Evolutionary conservation across 1,140 invertebrate species (phyloP), one percentile per base, ranked within the genome.

Genomic region (Brachionus sp.): DNA sequence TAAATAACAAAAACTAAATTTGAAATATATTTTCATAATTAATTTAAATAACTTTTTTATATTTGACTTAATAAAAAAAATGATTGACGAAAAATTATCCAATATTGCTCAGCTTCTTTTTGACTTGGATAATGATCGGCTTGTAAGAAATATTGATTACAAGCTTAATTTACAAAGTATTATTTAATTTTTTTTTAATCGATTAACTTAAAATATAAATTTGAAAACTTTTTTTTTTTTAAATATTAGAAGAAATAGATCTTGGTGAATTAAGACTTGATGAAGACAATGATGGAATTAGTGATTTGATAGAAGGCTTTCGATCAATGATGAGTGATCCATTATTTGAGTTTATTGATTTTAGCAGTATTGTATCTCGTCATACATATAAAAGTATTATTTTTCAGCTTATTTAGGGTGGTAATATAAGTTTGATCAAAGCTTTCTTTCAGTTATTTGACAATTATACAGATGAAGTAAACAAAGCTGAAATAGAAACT

Each of bases 401-500:
- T 23, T 16, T n/a, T 50, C 44, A 44, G 5, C 19, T 73, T 1
- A 42, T 42, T 73, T 9, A 73, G 3, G 1, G 46, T 46, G 23
- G 9, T 19, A 19, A 73, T 19, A 35, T 19, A 39, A 4, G 37
- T 23, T 37, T 39, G 19, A 70, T 35, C 4, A 73, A 46, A 88
- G 88, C 87, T 16, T 89, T 89, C 83, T 82, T 75, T 29, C 85
- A 84, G 6, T 83, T 89, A 10, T 83, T 89, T 50, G 86, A 89
- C 78, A 89, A 89, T 82, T 89, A 89, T 85, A 86, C 87, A 44
- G 84, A 86, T 80, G 92, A 94, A 85, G 92, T 92, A 0, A 90
- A 91, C 29, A 90, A 91, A n/a, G 92, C 92, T 86, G 95, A 96
- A 89, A 89, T 93, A 84, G 92, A 94, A 5, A 95, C 93, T 6